Conservation (phyloP, 2,113 vertebrate species). For the Dicaeum eximium region DNA sequence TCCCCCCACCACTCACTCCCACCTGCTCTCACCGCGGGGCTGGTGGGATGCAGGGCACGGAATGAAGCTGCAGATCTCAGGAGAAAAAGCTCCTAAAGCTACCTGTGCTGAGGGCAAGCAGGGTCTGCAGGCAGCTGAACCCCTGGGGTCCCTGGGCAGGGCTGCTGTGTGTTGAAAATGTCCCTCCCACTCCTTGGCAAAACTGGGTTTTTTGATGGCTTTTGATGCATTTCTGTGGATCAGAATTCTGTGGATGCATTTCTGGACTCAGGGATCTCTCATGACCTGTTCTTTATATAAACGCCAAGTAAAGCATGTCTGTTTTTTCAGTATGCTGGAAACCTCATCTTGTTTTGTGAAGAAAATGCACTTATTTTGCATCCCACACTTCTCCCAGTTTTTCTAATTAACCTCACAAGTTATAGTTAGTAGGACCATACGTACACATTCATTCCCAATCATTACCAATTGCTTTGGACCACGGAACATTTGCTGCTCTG, state of each 20-base stretch:
- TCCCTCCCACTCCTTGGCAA: fast-evolving
- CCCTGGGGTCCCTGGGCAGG: neutral
- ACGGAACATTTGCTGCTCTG: conserved; percentile 46
- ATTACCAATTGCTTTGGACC: conserved; percentile 50
- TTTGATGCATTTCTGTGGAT: neutral
- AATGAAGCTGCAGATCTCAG: neutral
- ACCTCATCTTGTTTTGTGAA: neutral
- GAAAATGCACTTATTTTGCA: neutral
- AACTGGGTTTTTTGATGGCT: neutral
- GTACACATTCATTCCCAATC: neutral
- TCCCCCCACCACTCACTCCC: fast-evolving
- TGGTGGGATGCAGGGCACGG: neutral
- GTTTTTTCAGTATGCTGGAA: neutral
- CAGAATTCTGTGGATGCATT: too few species aligned
- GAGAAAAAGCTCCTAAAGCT: neutral
- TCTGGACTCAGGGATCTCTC: neutral
- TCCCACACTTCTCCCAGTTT: conserved; percentile 18
- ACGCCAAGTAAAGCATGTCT: neutral
- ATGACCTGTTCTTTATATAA: neutral
- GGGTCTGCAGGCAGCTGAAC: neutral
- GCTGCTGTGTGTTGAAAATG: neutral
- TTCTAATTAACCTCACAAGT: conserved; percentile 46
- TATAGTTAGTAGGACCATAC: conserved; percentile 36
- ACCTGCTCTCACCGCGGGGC: fast-evolving
- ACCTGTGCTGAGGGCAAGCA: neutral